Base-by-base conservation (phyloP, 2,888 invertebrate species). In the Allophyes oxyacanthae region DNA sequence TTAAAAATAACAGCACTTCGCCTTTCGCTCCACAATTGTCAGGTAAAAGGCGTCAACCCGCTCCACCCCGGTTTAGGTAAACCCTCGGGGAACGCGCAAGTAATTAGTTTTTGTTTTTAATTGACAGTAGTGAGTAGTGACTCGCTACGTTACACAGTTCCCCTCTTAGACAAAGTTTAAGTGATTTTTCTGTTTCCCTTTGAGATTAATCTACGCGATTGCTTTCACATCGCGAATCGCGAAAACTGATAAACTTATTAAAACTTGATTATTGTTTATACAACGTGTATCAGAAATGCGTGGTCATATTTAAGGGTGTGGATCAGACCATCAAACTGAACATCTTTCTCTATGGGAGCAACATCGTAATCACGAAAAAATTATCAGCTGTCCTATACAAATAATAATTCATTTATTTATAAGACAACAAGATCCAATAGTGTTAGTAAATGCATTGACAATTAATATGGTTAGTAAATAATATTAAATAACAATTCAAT, bases 61-160 rank as follows among this genome's bases (percentile, higher is more conserved):
- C 8, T n/a, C 25, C 20, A 9, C 44, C n/a, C 43, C 7, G 48
- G 40, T 55, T 71, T 37, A 26, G 34, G 11, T 44, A 53, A 50
- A 60, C 60, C 72, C 56, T 42, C 10, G 20, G 72, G 41, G 68
- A 56, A 46, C 46, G 34, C 45, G 53, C 45, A 26, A 7, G 43
- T 68, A 65, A 65, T 68, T 68, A 65, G 72, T 68, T 71, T 65
- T 51, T 28, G 50, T 45, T 60, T 64, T 32, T 48, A 72, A 68
- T 38, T 56, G 40, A 32, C 60, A 30, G 14, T 51, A 56, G 46
- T 30, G 60, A 30, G 14, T 51, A 56, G 46, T 30, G 60, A 59
- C 72, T 59, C 7, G 32, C 49, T 20, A 45, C 34, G 26, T 50
- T 40, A 63, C 33, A 40, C n/a, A 11, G 55, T 33, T 50, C 49